Conservation (phyloP, 2,113 vertebrate species). For the Bucco capensis region DNA sequence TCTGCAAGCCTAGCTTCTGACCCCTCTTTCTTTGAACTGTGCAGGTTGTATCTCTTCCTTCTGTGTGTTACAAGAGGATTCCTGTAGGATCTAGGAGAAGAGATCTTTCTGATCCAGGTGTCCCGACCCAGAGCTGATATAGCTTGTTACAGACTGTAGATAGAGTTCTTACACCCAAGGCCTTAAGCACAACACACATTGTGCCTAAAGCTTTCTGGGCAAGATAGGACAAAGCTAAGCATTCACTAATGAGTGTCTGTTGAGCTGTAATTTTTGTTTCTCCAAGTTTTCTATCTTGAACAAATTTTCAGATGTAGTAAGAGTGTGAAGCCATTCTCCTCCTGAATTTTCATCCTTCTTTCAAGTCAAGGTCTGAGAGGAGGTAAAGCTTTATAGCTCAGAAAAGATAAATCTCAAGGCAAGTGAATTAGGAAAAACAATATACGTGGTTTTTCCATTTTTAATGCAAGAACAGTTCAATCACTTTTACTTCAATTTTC, state of each 20-base stretch:
- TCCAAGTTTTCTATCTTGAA: background rate
- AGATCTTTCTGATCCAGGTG: background rate
- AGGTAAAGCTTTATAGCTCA: background rate
- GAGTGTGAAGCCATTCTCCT: background rate
- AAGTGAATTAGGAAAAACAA: background rate
- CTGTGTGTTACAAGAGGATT: background rate
- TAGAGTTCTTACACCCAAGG: background rate
- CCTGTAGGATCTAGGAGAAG: background rate
- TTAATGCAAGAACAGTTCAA: background rate
- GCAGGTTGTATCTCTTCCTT: background rate
- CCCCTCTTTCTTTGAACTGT: background rate
- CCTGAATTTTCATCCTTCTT: background rate
- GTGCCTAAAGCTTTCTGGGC: background rate
- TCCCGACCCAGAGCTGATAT: background rate
- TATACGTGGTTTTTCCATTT: background rate
- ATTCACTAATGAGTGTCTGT: background rate
- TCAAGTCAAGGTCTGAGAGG: background rate
- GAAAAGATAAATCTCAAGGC: background rate
- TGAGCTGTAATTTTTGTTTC: background rate
- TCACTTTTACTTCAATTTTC: background rate
- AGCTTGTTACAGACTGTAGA: background rate
- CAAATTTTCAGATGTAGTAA: background rate
- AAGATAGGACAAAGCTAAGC: background rate
- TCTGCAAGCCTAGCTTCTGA: background rate
- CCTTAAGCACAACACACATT: background rate